phyloP scores from a whole-genome alignment of 2,113 vertebrate genomes.

The Willisornis vidua region DNA sequence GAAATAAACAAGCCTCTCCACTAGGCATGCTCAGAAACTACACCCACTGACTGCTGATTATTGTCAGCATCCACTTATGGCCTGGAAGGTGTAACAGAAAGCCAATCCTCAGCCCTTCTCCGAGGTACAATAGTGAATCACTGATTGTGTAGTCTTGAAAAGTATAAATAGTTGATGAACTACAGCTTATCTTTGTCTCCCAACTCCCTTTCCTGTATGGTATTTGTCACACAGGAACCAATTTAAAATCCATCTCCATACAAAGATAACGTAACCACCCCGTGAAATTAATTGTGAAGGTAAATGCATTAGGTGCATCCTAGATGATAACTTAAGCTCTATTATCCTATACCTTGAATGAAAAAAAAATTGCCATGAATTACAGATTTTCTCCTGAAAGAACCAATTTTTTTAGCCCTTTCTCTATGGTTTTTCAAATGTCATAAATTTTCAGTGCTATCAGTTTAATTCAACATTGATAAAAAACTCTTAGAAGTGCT shows the following conservation, averaged over 20 bases:
- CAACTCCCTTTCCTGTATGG: not conserved
- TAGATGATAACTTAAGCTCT: not conserved
- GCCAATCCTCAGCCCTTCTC: not conserved
- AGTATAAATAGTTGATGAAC: not conserved
- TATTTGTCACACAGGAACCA: not conserved
- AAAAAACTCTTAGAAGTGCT: not conserved
- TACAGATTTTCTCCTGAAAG: not conserved
- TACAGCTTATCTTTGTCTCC: not conserved
- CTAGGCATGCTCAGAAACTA: constrained; percentile 64
- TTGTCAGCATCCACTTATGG: constrained; percentile 31
- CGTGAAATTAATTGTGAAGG: not conserved
- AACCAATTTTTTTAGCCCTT: not conserved
- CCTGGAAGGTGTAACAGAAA: constrained; percentile 25
- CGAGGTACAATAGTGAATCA: not conserved
- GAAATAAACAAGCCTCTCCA: constrained; percentile 14
- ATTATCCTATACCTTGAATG: not conserved
- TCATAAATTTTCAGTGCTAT: not conserved
- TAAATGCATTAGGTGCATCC: not conserved
- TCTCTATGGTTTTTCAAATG: not conserved
- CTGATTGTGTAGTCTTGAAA: not conserved
- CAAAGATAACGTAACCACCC: not conserved
- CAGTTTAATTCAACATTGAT: not conserved
- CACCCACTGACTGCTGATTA: constrained; percentile 4
- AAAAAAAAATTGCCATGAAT: not conserved
- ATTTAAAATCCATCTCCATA: not conserved